phyloP scores from a whole-genome alignment of 2,113 vertebrate species.

The Crotalus viridis region DNA sequence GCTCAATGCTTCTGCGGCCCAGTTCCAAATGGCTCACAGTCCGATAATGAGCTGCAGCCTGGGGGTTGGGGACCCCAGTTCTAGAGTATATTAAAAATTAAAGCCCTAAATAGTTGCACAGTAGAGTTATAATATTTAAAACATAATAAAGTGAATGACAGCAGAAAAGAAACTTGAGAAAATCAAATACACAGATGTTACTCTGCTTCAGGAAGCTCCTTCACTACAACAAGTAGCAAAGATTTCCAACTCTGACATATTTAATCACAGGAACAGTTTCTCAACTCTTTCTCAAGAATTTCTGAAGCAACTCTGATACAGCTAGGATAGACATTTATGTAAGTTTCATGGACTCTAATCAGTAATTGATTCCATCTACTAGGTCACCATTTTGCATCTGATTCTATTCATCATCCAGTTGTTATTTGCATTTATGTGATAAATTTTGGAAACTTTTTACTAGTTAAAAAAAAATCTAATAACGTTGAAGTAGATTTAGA shows the following conservation, averaged over 20 bases:
- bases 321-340: background rate
- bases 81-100: background rate
- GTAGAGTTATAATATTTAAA: background rate
- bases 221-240: background rate
- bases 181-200: constrained; percentile 28
- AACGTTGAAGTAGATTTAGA: background rate
- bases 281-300: background rate
- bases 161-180: constrained; percentile 39
- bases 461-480: background rate
- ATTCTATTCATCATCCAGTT: background rate
- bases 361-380: background rate
- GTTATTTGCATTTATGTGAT: background rate
- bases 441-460: background rate
- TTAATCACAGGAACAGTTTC: background rate
- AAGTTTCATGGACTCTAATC: background rate
- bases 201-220: background rate
- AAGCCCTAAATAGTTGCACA: background rate
- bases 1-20: background rate
- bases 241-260: background rate
- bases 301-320: background rate
- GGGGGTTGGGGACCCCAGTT: background rate
- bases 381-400: background rate
- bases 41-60: background rate
- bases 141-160: background rate
- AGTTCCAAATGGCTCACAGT: background rate